Evolutionary conservation across 2,113 vertebrate genomes (phyloP), one percentile per base, ranked within the genome.

Genomic region (Peucedramus taeniatus): DNA sequence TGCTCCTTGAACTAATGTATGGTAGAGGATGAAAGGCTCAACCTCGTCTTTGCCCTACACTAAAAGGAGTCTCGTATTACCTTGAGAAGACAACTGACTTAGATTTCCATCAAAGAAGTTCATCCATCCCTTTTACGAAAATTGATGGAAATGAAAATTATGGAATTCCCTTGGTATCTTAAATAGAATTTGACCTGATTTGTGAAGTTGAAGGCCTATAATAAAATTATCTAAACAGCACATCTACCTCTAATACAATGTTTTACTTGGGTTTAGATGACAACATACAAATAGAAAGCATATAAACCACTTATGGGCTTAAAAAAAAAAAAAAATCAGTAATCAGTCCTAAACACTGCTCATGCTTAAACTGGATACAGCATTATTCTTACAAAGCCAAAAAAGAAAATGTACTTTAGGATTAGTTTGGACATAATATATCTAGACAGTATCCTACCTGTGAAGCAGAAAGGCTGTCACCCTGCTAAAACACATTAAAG

Each of bases 11-110:
- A 69, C 92, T 96, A 83, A 91, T 78, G 68, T 40, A 60, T 23
- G 20, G 59, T 93, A 30, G 31, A 95, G 71, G 95, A 96, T 91
- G 87, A 96, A 91, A 95, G 87, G 79, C 90, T 92, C 92, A 92
- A 78, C 74, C 65, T 89, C 0, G 0, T 93, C 76, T 86, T 56
- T 49, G 64, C 88, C 89, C 83, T 63, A 27, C 3, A 1, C 83
- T 94, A 85, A 96, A 91, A 92, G 64, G 68, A 60, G 16, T 93
- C 82, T 96, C 68, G 0, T 60, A 42, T 96, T 96, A 92, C 94
- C 68, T 75, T 27, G 51, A 94, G 68, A 90, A 74, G 93, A 88
- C 71, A 92, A 93, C 66, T 78, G 57, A 86, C 61, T 66, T 45
- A n/a, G 45, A 88, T 77, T 92, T 83, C 68, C 71, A 80, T 91